These are phyloP conservation scores for Agrilus cyanescens DNA, from an alignment of 2,888 invertebrate species.

Conservation along the genomic window DNA sequence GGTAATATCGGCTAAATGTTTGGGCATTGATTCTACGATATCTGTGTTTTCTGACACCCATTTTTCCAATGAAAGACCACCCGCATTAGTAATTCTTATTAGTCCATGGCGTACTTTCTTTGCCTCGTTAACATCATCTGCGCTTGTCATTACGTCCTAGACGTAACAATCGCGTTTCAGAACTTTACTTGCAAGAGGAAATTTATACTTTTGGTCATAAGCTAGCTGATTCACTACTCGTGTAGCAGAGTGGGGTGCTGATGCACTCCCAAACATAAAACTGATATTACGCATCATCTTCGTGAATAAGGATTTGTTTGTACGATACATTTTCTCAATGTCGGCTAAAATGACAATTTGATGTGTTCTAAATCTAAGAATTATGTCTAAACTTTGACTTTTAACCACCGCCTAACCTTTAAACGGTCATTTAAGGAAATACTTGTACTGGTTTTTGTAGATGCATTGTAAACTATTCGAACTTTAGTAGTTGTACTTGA, in stretches of 20 bases:
- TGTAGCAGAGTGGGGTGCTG: constrained; percentile 13
- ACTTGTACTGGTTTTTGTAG: no score
- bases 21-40: constrained; percentile 3
- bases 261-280: constrained; percentile 17
- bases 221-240: constrained; percentile 13
- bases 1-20: constrained; percentile 1
- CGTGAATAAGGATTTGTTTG: no score
- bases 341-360: no score
- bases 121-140: background rate
- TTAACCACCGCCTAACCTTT: no score
- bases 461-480: no score
- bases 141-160: background rate
- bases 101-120: background rate
- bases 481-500: no score
- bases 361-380: no score
- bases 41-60: constrained; percentile 7
- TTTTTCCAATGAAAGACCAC: constrained; percentile 5
- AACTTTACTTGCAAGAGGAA: background rate
- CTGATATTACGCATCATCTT: no score
- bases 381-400: no score
- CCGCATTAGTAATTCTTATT: background rate
- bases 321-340: no score
- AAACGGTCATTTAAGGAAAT: no score
- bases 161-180: no score
- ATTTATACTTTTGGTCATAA: background rate